Evolutionary conservation across 2,888 invertebrate genomes (phyloP).

Genomic region (Acanthosepion pharaonis): DNA sequence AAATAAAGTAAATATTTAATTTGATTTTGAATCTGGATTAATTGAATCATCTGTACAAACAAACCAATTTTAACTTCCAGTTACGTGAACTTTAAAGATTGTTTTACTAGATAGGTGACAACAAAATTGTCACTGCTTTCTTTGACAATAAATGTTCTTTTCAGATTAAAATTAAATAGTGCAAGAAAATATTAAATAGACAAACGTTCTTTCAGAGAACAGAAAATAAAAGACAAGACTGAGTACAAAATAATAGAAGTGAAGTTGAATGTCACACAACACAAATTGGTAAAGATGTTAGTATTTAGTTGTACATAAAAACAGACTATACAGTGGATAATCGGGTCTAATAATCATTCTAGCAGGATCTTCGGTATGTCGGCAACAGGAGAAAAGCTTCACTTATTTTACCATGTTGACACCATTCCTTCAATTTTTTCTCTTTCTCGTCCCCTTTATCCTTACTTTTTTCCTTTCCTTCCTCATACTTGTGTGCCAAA

Average conservation of each 20-base stretch:
- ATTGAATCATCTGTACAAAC: no score
- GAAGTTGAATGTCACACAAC: neutral
- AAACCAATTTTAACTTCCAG: no score
- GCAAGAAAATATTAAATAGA: no score
- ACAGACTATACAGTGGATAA: neutral
- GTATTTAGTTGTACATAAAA: neutral
- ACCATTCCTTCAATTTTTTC: slow-evolving; percentile 62
- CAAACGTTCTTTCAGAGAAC: no score
- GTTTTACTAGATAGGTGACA: no score
- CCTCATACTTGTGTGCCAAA: slow-evolving; percentile 47
- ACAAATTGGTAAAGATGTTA: neutral
- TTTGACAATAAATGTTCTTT: no score
- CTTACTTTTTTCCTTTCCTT: slow-evolving; percentile 53
- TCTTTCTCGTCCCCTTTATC: slow-evolving; percentile 54
- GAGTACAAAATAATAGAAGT: slow-evolving; percentile 5
- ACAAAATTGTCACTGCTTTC: no score
- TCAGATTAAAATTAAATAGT: no score
- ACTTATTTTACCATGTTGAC: slow-evolving; percentile 69
- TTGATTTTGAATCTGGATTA: no score
- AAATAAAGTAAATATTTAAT: no score
- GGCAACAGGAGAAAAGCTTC: slow-evolving; percentile 42
- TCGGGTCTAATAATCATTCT: neutral
- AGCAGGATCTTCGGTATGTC: slow-evolving; percentile 44
- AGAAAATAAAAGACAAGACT: neutral
- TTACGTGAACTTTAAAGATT: no score